Evolutionary conservation across 2,888 invertebrate genomes (phyloP).

Genomic region (Euproctis similis): DNA sequence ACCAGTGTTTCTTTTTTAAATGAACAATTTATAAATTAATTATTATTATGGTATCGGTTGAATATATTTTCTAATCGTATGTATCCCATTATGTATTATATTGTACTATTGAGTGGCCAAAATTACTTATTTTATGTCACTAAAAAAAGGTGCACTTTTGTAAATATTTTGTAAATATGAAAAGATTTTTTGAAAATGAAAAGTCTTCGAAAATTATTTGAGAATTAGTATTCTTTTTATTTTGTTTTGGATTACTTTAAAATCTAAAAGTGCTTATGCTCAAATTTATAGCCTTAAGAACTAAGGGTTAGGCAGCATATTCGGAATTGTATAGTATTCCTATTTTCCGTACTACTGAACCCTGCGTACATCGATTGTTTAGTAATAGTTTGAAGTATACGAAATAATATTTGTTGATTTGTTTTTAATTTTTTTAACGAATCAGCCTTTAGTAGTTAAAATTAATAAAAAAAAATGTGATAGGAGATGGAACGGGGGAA

Average conservation of each 20-base stretch:
- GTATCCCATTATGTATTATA: constrained; percentile 33
- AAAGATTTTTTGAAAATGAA: constrained; percentile 45
- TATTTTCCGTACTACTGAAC: constrained; percentile 38
- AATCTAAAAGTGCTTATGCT: constrained; percentile 67
- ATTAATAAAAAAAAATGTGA: constrained; percentile 55
- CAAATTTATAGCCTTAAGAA: constrained; percentile 63
- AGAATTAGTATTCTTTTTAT: constrained; percentile 10
- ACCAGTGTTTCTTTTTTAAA: constrained; percentile 32
- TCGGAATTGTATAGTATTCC: constrained; percentile 36
- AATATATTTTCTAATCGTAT: constrained; percentile 44
- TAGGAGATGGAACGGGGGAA: constrained; percentile 47
- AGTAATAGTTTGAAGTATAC: constrained; percentile 69
- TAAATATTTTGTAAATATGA: constrained; percentile 71
- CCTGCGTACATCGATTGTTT: constrained; percentile 35
- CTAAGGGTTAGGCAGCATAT: constrained; percentile 28
- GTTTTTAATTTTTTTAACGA: constrained; percentile 48
- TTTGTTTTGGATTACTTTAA: constrained; percentile 51
- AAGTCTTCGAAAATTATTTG: constrained; percentile 42
- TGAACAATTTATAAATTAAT: constrained; percentile 28
- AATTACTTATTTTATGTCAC: constrained; percentile 45
- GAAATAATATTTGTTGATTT: constrained; percentile 48
- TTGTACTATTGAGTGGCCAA: constrained; percentile 63
- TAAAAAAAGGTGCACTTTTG: constrained; percentile 51
- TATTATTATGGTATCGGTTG: constrained; percentile 34
- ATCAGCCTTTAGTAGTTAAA: constrained; percentile 42